A percentile compares a stretch with the other conserved stretches of the same genome.
Evolutionary conservation across 2,797 vertebrate species (phyloP).

Genomic region (Malacoraja senta): DNA sequence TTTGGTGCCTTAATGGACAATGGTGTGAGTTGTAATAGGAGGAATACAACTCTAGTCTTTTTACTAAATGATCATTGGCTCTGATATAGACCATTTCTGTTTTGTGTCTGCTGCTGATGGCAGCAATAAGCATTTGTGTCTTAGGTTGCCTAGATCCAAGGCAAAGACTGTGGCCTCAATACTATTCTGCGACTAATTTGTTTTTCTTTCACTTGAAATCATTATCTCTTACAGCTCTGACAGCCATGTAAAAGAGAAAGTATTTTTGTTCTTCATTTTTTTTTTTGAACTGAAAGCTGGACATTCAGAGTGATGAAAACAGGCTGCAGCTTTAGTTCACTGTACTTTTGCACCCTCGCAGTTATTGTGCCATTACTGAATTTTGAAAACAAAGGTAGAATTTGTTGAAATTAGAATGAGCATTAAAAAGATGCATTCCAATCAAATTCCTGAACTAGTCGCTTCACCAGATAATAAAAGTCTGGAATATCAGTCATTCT

Average conservation of each 20-base stretch:
- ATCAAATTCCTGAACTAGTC: neutral
- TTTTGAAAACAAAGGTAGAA: neutral
- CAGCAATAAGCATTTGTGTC: neutral
- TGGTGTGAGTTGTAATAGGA: neutral
- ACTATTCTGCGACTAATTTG: neutral
- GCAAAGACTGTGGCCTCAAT: neutral
- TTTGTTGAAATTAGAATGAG: slow-evolving; percentile 23
- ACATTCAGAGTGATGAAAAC: neutral
- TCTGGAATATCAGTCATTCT: neutral
- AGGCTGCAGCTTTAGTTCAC: neutral
- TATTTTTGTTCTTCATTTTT: neutral
- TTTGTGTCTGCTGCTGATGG: neutral
- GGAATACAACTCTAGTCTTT: neutral
- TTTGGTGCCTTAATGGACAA: neutral
- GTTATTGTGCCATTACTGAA: neutral
- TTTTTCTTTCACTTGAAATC: neutral
- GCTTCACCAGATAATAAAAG: neutral
- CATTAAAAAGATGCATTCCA: neutral
- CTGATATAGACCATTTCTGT: neutral
- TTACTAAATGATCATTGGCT: neutral
- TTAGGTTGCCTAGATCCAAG: neutral
- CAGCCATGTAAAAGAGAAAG: neutral
- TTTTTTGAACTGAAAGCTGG: neutral
- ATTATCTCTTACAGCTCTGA: neutral
- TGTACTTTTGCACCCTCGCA: neutral